Evolutionary conservation across 2,113 vertebrate genomes (phyloP).

Genomic region (Gymnocephalus cernua): DNA sequence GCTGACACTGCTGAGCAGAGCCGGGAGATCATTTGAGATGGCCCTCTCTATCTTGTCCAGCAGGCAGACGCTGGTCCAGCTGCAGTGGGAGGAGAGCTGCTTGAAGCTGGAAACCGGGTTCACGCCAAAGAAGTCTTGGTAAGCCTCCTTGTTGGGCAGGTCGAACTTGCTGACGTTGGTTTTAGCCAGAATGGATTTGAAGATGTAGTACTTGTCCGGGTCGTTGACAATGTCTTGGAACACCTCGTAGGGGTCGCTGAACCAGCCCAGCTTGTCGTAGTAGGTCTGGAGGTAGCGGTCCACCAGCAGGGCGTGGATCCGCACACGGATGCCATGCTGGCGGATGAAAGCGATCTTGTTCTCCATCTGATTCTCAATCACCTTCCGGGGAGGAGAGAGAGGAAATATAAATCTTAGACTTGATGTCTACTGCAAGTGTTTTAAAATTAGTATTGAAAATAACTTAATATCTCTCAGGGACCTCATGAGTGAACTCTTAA

Average conservation of each 20-base stretch:
- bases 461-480: too few species aligned
- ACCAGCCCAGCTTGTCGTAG: constrained; percentile 93
- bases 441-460: too few species aligned
- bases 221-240: constrained; percentile 96
- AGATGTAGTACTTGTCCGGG: constrained; percentile 98
- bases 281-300: constrained; percentile 96
- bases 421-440: neutral
- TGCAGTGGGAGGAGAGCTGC: constrained; percentile 93
- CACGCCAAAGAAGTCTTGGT: constrained; percentile 98
- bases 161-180: constrained; percentile 99
- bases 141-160: constrained; percentile 94
- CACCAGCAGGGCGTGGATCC: constrained; percentile 95
- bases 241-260: constrained; percentile 90
- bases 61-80: constrained; percentile 93
- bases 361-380: constrained; percentile 97
- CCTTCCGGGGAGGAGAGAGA: constrained; percentile 62
- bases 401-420: neutral
- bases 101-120: constrained; percentile 94
- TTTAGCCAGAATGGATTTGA: constrained; percentile 98
- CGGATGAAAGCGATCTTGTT: constrained; percentile 99
- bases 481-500: too few species aligned
- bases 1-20: constrained; percentile 88
- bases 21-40: constrained; percentile 93
- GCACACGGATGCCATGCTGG: constrained; percentile 95
- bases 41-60: constrained; percentile 96